Conservation (phyloP, 2,888 invertebrate species). For the Lasioglossum zephyrum region DNA sequence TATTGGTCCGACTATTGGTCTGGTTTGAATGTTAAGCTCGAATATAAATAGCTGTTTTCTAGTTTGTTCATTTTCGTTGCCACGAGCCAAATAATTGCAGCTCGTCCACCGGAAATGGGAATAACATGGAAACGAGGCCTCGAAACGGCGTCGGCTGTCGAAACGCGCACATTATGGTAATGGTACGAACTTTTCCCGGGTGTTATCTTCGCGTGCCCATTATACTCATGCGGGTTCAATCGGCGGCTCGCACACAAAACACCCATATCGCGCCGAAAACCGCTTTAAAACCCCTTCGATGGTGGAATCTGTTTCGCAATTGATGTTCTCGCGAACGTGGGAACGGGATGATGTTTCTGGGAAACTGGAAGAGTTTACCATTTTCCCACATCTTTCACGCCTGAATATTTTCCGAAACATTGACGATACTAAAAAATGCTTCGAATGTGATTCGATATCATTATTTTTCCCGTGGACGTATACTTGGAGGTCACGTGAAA, state of each 20-base stretch:
- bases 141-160: not conserved
- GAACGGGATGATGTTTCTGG: not conserved
- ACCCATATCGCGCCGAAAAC: slow-evolving; percentile 56
- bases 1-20: not conserved
- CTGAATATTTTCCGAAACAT: not conserved
- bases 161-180: slow-evolving; percentile 24
- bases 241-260: slow-evolving; percentile 33
- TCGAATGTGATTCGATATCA: not conserved
- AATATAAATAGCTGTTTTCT: not conserved
- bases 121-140: not conserved
- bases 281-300: slow-evolving; percentile 37
- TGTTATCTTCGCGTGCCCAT: slow-evolving; percentile 27
- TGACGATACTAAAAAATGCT: not conserved
- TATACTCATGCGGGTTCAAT: slow-evolving; percentile 53
- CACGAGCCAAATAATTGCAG: not conserved
- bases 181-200: slow-evolving; percentile 17
- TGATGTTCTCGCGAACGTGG: slow-evolving; percentile 41
- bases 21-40: not conserved
- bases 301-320: slow-evolving; percentile 38
- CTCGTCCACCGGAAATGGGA: not conserved
- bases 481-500: not conserved
- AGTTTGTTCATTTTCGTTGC: not conserved
- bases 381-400: not conserved
- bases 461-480: not conserved
- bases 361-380: not conserved